These are phyloP conservation scores for Chelidonichthys spinosus DNA, from an alignment of 2,797 vertebrate genomes.

Conservation along the genomic window DNA sequence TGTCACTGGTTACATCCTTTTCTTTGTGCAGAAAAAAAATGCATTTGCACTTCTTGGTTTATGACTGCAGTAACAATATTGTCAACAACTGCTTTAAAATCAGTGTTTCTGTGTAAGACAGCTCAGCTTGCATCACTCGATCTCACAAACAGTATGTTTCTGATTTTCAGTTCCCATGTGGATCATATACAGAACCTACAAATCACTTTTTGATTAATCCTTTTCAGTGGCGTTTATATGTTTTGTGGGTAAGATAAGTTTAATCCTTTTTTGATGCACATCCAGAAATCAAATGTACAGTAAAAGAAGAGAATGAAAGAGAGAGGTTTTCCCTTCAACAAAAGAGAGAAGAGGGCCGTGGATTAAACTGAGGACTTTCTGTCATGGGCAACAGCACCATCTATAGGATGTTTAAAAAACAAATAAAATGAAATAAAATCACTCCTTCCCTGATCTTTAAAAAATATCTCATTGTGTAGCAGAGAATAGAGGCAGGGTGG, in stretches of 20 bases:
- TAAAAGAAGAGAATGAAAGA: slow-evolving; percentile 31
- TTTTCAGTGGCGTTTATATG: slow-evolving; percentile 35
- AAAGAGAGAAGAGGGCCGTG: slow-evolving; percentile 18
- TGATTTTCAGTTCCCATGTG: slow-evolving; percentile 1
- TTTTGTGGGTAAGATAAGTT: slow-evolving; percentile 15
- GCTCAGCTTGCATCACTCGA: neutral
- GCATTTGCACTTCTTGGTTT: neutral
- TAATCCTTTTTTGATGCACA: slow-evolving; percentile 38
- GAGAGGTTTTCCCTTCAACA: slow-evolving; percentile 46
- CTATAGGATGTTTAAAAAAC: slow-evolving; percentile 63
- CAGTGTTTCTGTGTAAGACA: neutral
- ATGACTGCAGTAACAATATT: neutral
- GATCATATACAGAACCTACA: neutral
- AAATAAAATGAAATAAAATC: slow-evolving; percentile 4
- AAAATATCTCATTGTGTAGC: slow-evolving; percentile 17
- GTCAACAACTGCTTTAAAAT: slow-evolving; percentile 2
- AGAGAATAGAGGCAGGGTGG: neutral
- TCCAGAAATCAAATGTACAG: slow-evolving; percentile 32
- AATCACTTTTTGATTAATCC: slow-evolving; percentile 32
- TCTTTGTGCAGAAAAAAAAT: neutral
- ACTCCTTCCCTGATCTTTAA: slow-evolving; percentile 20
- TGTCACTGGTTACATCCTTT: too few species aligned
- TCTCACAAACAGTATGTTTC: slow-evolving; percentile 9
- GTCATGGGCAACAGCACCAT: slow-evolving; percentile 78
- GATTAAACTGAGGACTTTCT: slow-evolving; percentile 23